Evolutionary conservation across 1,140 invertebrate genomes (phyloP), one percentile per base, ranked within the genome.

Genomic region (Choristoneura fumiferana): DNA sequence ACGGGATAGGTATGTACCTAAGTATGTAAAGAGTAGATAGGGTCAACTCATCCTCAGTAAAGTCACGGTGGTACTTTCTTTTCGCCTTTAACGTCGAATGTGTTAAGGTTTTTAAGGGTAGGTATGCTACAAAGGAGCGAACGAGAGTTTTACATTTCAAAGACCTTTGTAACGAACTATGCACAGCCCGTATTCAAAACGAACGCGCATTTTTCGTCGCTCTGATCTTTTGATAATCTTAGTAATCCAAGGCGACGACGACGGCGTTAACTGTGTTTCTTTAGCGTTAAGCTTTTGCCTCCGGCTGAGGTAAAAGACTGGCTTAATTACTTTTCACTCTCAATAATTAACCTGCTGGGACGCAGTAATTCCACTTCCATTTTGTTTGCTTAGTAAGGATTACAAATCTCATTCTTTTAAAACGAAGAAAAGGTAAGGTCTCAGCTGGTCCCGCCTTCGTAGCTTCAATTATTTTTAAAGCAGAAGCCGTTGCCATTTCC

Each of bases 81-180:
- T 29, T 29, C n/a, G 43, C 18, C 6, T n/a, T 10, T 49, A 33
- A 49, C n/a, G 43, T 49, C 22, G 18, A 45, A 45, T 45, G 40
- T 45, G 40, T 45, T 45, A 9, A 63, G 54, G 37, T 59, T 61
- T n/a, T 69, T 66, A 71, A 71, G 68, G 67, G 45, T 64, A 64
- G 67, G 45, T 64, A 64, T 12, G 43, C 43, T 63, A 71, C 64
- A 45, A 55, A 62, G 49, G 60, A 56, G 52, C 37, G 60, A 60
- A 65, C 57, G 65, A 67, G 61, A 64, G 65, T 63, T 66, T 71
- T 60, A 67, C 63, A 58, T 71, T 75, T 73, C 65, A 63, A 78
- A 69, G 65, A 67, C 54, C 71, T 62, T 66, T 65, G 61, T 68
- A 67, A 60, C 62, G 53, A 67, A 68, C 58, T 60, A 54, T 65